Evolutionary conservation across 2,888 invertebrate species (phyloP), one percentile per base, ranked within the genome.

Genomic region (Elysia crispata): DNA sequence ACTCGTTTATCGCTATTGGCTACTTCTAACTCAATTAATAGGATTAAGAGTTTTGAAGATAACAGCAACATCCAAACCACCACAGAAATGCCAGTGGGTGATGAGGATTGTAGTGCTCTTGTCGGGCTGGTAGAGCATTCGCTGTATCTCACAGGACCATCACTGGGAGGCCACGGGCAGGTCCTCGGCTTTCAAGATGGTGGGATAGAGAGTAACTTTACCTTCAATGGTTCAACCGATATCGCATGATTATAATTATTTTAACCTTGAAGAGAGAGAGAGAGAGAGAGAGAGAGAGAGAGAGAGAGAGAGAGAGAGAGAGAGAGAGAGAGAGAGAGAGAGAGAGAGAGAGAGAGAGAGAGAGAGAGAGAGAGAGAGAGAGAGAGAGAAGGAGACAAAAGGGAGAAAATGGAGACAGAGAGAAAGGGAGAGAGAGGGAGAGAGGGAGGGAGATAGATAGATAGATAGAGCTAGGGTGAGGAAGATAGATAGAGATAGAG

Each of bases 231-330:
- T 41, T 41, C 5, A 6, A 41, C 41, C 11, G 41, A 6, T 41
- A 41, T 41, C 41, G 11, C 11, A 41, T 6, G 41, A 41, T 11
- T 41, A 41, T 41, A 41, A 3, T 41, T 41, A 41, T 41, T 11
- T 41, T 41, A 41, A 41, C 41, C 41, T 41, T 41, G 41, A 41
- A 11, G 11, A 41, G 0, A 76, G 64, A 64, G 18, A 25, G 62
- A 64, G 64, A 64, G 31, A 31, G 31, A 62, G 64, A 31, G 41
- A 62, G 25, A 76, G 64, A 25, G 41, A 25, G 13, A 64, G 64
- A 33, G 25, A 31, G 23, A 50, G 50, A 54, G 54, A 54, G 74
- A 31, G 67, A 49, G 67, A 62, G 79, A 30, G 30, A 20, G 54
- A 60, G 79, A 8, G 30, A 23, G 54, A 23, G 64, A 41, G n/a